Evolutionary conservation across 2,797 vertebrate species (phyloP), one percentile per base, ranked within the genome.

Genomic region (Myotis planiceps): DNA sequence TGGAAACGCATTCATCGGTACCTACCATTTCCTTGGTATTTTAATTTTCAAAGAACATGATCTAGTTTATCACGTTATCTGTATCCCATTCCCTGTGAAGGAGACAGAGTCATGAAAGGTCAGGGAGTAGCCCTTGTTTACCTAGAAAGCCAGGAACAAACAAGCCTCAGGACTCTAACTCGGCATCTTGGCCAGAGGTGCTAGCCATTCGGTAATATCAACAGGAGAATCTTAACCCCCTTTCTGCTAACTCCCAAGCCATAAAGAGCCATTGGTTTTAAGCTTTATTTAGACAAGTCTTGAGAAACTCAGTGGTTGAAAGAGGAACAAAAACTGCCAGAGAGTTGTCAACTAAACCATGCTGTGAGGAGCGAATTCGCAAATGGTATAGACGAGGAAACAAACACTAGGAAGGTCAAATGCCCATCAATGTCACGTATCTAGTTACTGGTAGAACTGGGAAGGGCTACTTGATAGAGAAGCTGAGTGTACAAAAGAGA

Each of bases 31-130:
- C 3, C n/a, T 76, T 72, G 42, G n/a, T 63, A 69, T 63, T 95
- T 92, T 65, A 37, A 88, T 90, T 86, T 90, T 68, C 10, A 88
- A 90, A 79, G 29, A 71, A 32, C 27, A 80, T 34, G 55, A 25
- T 45, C 21, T 82, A n/a, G 42, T 55, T 29, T 90, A 68, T 72
- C 19, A 74, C 47, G 9, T 51, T 85, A 66, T 82, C 75, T 86
- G 14, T 68, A 42, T 12, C 78, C 19, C 53, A 6, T 83, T 7
- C n/a, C 16, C 55, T 83, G 3, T 21, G 3, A 12, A 58, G 16
- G 12, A 92, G n/a, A 74, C n/a, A 34, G 32, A 95, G 63, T 89
- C 72, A 58, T 4, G 18, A 34, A 49, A 76, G 6, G 3, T 45
- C 5, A 8, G 9, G 1, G 5, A 75, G 69, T 72, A 82, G 25